Evolutionary conservation across 1,140 invertebrate species (phyloP).

Genomic region (Glossosoma conforme): DNA sequence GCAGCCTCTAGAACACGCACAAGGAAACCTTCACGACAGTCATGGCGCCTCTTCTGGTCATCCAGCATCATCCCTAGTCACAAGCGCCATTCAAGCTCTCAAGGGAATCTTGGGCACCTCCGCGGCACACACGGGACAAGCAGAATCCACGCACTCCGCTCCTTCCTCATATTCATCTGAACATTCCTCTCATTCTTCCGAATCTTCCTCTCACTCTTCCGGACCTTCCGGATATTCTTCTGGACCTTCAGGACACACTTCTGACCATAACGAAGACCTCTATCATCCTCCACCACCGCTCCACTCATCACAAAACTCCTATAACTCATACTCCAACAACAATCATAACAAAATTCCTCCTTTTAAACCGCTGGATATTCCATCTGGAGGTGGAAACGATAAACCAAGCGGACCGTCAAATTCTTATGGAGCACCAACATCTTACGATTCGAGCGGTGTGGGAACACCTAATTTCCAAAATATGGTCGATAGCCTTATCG

Average conservation of each 20-base stretch:
- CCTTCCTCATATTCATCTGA: no score
- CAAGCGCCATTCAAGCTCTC: slow-evolving; percentile 22
- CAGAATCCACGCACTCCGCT: slow-evolving; percentile 34
- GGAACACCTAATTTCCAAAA: slow-evolving; percentile 13
- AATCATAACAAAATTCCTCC: slow-evolving; percentile 11
- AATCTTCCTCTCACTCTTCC: neutral
- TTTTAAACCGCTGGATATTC: slow-evolving; percentile 22
- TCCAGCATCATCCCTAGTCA: slow-evolving; percentile 11
- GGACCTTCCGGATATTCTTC: slow-evolving; percentile 8
- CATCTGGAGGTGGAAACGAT: neutral
- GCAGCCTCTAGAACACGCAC: slow-evolving; percentile 26
- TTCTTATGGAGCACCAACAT: slow-evolving; percentile 23
- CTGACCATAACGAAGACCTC: slow-evolving; percentile 12
- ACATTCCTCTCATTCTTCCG: slow-evolving; percentile 36
- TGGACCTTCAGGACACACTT: neutral
- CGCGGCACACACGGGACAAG: slow-evolving; percentile 38
- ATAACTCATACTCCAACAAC: slow-evolving; percentile 17
- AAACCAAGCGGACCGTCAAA: slow-evolving; percentile 10
- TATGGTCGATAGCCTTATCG: slow-evolving; percentile 25
- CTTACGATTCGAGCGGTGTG: slow-evolving; percentile 1
- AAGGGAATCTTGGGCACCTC: slow-evolving; percentile 27
- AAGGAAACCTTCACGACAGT: slow-evolving; percentile 37
- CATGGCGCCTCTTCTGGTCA: slow-evolving; percentile 32
- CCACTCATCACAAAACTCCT: slow-evolving; percentile 3
- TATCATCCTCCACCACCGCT: slow-evolving; percentile 24